Percentiles rank a stretch among this genome's conserved stretches.
Evolutionary conservation across 2,113 vertebrate species (phyloP).

Genomic region (Bubalus kerabau): DNA sequence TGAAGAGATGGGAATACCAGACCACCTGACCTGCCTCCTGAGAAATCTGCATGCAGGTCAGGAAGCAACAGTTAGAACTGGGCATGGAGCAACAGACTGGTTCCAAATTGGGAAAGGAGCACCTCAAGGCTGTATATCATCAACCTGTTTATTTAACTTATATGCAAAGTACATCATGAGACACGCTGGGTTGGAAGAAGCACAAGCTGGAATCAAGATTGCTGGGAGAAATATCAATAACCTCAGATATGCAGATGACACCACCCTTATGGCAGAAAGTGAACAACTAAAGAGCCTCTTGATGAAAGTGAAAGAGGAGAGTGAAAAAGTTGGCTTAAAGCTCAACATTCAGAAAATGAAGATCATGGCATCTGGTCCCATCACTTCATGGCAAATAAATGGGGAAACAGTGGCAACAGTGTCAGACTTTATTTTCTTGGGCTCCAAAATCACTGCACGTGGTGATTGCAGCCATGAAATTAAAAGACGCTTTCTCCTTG

Average conservation of each 20-base stretch:
- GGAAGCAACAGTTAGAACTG: not conserved
- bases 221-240: not conserved
- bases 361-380: fast-evolving
- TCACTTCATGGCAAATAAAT: not conserved
- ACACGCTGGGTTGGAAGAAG: not conserved
- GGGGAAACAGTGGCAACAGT: not conserved
- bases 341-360: not conserved
- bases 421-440: not conserved
- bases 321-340: not conserved
- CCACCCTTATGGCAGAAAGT: not conserved
- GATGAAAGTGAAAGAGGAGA: not conserved
- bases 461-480: not conserved
- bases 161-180: not conserved
- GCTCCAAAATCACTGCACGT: not conserved
- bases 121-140: not conserved
- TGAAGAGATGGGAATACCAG: not conserved
- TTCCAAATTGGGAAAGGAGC: not conserved
- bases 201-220: not conserved
- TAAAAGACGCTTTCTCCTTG: not conserved
- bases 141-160: not conserved
- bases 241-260: not conserved
- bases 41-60: not conserved
- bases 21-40: not conserved
- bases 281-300: not conserved
- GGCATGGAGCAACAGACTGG: not conserved